Percentiles rank a stretch among this genome's conserved stretches.
Conservation (phyloP, 1,140 invertebrate genomes). For the Littorina saxatilis region DNA sequence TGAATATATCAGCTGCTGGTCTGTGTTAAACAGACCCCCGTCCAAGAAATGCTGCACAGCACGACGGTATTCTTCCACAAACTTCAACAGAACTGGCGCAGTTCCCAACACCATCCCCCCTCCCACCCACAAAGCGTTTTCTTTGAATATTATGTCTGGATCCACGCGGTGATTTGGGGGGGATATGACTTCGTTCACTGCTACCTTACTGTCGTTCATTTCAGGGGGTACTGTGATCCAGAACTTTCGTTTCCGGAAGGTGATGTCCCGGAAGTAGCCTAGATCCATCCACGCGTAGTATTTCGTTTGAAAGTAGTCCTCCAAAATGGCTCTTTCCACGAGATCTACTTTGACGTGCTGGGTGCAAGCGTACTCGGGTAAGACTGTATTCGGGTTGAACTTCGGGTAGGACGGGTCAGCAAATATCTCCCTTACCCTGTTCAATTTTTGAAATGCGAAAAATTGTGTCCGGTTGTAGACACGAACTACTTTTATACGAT, state of each 20-base stretch:
- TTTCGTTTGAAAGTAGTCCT: constrained; percentile 45
- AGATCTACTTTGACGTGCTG: constrained; percentile 56
- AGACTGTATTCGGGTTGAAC: constrained; percentile 57
- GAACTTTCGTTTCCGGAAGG: constrained; percentile 44
- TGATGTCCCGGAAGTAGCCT: constrained; percentile 58
- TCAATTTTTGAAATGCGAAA: constrained; percentile 50
- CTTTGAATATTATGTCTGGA: constrained; percentile 42
- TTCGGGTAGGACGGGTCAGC: constrained; percentile 52
- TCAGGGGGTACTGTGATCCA: constrained; percentile 44
- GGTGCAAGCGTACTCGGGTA: constrained; percentile 54
- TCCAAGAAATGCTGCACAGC: constrained; percentile 50
- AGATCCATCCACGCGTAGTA: constrained; percentile 62
- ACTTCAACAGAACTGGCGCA: constrained; percentile 26
- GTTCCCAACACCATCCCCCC: constrained; percentile 51
- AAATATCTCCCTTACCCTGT: constrained; percentile 51
- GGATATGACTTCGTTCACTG: constrained; percentile 39
- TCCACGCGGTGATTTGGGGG: neutral
- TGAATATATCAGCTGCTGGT: constrained; percentile 60
- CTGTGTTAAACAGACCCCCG: constrained; percentile 49
- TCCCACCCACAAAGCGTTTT: constrained; percentile 53
- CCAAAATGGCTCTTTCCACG: constrained; percentile 37
- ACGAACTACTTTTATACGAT: constrained; percentile 38
- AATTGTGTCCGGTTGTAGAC: constrained; percentile 39
- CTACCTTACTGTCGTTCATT: constrained; percentile 51
- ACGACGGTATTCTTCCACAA: constrained; percentile 42